Base-by-base conservation (phyloP, 2,888 invertebrate species). In the Tortricodes alternella region DNA sequence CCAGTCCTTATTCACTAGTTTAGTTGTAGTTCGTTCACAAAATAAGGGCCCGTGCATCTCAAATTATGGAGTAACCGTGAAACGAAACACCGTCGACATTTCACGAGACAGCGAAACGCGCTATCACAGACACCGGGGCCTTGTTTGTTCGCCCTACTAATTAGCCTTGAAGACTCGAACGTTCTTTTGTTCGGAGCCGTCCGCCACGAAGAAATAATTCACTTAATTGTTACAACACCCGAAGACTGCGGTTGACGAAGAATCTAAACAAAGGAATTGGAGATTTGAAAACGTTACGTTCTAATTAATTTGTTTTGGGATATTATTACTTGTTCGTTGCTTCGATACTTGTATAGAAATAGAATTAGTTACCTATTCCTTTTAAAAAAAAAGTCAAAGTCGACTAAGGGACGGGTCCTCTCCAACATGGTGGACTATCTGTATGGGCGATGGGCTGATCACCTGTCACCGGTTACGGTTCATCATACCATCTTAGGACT, bases 101-200 rank as follows among this genome's bases (percentile, higher is more conserved):
- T 65, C 62, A 55, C 55, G 65, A 61, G 63, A 64, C 61, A 60
- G 49, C 59, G 57, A 56, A 61, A 64, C 64, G 70, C 68, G 67
- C 67, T 68, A 67, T 64, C 61, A 58, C 59, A 65, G 67, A 70
- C 70, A 70, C 70, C 66, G 70, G 56, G 63, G 65, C 73, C 74
- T 75, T 80, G 78, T 77, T 75, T 75, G 62, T 64, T n/a, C 56
- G 65, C 68, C 71, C 70, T 70, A 66, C 72, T 79, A 82, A 83
- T 85, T 80, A 81, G 73, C 71, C 66, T 73, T 76, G 78, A 74
- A 71, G 67, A 62, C 62, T 59, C 58, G 57, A 58, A 58, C 61
- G 38, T 60, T 62, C 62, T 63, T 70, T 65, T 68, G 67, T 69
- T 60, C 57, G 57, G 50, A 62, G 59, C 56, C 58, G 56, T 55